Conservation (phyloP, 2,113 vertebrate species). For the Numida meleagris region DNA sequence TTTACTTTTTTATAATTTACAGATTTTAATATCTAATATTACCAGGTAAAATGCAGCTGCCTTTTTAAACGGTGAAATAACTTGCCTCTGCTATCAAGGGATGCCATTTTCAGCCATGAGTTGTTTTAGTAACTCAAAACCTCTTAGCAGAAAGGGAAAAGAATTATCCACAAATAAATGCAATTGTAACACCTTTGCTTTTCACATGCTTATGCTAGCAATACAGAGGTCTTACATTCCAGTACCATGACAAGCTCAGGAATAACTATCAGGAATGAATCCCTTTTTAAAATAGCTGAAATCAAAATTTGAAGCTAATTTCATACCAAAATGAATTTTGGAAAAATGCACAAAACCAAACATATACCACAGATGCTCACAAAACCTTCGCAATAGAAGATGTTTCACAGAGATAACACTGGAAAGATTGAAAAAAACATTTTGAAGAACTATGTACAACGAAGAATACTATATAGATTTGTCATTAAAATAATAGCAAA, state of each 20-base stretch:
- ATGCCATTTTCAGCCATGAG: background rate
- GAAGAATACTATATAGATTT: background rate
- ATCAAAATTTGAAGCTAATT: background rate
- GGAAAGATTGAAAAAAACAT: background rate
- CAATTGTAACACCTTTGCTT: background rate
- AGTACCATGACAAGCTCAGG: no score
- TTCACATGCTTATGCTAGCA: background rate
- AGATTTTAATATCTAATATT: background rate
- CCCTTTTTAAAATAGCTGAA: background rate
- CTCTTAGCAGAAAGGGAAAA: background rate
- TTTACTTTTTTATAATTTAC: background rate
- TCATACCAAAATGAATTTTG: background rate
- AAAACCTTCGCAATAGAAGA: background rate
- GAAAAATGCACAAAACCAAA: background rate
- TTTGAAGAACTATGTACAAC: background rate
- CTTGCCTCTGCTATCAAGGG: background rate
- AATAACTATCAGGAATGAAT: background rate
- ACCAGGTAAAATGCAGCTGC: background rate
- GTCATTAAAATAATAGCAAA: background rate
- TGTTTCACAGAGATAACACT: background rate
- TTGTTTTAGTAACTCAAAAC: background rate
- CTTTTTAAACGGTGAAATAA: background rate
- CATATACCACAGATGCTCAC: background rate
- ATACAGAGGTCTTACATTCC: background rate
- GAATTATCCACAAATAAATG: rapidly evolving